These are phyloP conservation scores for Chymomyza amoena DNA, from an alignment of 2,888 invertebrate species.

Conservation along the genomic window DNA sequence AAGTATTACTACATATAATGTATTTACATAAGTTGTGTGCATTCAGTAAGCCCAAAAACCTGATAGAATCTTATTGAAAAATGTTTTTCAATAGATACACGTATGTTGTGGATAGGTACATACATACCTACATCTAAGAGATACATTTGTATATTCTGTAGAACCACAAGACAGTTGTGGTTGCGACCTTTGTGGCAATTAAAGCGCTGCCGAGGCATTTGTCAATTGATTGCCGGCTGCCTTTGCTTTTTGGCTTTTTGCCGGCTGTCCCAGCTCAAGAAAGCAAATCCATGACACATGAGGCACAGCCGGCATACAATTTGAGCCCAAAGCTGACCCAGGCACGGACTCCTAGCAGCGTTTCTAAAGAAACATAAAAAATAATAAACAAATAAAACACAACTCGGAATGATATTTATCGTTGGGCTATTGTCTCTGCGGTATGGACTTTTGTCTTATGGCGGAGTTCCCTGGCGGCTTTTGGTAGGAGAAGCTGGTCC, in stretches of 20 bases:
- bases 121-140: too few species aligned
- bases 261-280: constrained; percentile 13
- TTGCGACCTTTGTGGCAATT: constrained; percentile 47
- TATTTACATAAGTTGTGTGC: background rate
- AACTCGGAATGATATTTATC: constrained; percentile 53
- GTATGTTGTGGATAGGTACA: background rate
- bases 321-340: constrained; percentile 36
- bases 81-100: background rate
- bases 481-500: background rate
- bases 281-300: constrained; percentile 7
- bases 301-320: background rate
- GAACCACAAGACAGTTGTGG: background rate
- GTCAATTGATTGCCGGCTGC: constrained; percentile 52
- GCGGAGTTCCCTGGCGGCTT: background rate
- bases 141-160: background rate
- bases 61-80: background rate
- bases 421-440: constrained; percentile 53
- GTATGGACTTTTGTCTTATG: constrained; percentile 31
- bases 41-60: background rate
- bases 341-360: background rate
- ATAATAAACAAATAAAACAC: constrained; percentile 4
- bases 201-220: constrained; percentile 59
- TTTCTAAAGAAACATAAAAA: background rate
- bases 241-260: constrained; percentile 3
- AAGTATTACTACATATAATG: background rate